phyloP scores from a whole-genome alignment of 2,888 invertebrate species.

The Eubasilissa splendida region DNA sequence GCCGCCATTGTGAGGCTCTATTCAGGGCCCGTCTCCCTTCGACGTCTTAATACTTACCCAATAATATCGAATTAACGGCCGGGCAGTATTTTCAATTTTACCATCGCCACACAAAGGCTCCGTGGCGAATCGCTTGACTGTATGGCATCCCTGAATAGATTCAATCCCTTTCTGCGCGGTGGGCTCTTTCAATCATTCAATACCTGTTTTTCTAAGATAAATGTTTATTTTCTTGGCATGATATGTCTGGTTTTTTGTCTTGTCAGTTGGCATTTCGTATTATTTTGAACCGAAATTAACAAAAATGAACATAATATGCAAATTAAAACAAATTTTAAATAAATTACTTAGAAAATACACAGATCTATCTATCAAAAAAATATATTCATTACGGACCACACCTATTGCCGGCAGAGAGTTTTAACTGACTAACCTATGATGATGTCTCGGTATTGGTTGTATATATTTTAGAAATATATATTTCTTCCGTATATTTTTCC shows the following conservation, averaged over 20 bases:
- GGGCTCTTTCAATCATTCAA: slow-evolving; percentile 14
- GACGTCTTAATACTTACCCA: slow-evolving; percentile 53
- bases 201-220: slow-evolving; percentile 9
- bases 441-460: no score
- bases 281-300: background rate
- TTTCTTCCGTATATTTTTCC: no score
- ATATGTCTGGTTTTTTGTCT: background rate
- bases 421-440: no score
- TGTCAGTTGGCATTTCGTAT: background rate
- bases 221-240: slow-evolving; percentile 39
- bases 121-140: slow-evolving; percentile 51
- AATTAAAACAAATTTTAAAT: no score
- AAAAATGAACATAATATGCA: background rate
- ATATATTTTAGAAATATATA: no score
- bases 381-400: no score
- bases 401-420: no score
- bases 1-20: slow-evolving; percentile 50
- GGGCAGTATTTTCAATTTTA: slow-evolving; percentile 54
- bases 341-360: no score
- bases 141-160: slow-evolving; percentile 47
- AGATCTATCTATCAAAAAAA: no score
- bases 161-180: slow-evolving; percentile 46
- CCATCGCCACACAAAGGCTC: slow-evolving; percentile 50
- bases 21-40: slow-evolving; percentile 50
- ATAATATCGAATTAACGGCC: slow-evolving; percentile 54